Evolutionary conservation across 2,888 invertebrate genomes (phyloP).

Genomic region (Scaptomyza tumidula): DNA sequence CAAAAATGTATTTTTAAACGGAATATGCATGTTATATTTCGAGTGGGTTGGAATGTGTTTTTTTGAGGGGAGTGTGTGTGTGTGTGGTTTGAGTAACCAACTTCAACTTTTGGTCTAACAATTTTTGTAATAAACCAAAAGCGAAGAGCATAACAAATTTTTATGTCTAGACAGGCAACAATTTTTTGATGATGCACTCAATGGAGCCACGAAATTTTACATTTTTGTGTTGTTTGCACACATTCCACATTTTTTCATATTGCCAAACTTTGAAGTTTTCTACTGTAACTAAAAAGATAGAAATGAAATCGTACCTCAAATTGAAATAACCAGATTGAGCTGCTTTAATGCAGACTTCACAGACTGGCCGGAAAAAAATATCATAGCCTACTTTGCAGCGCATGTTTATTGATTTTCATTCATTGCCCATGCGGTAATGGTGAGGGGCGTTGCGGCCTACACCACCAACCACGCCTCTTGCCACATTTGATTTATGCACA

Average conservation of each 20-base stretch:
- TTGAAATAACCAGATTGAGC: slow-evolving; percentile 6
- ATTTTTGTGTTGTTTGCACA: slow-evolving; percentile 9
- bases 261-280: slow-evolving; percentile 43
- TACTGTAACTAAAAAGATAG: not conserved
- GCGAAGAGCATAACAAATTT: slow-evolving; percentile 45
- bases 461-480: slow-evolving; percentile 25
- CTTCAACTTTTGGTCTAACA: slow-evolving; percentile 50
- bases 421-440: not conserved
- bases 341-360: slow-evolving; percentile 40
- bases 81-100: slow-evolving; percentile 13
- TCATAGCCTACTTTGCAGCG: slow-evolving; percentile 32
- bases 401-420: slow-evolving; percentile 52
- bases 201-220: slow-evolving; percentile 29
- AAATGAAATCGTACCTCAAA: slow-evolving; percentile 2
- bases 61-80: not conserved
- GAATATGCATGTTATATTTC: not conserved
- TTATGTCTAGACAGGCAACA: slow-evolving; percentile 60
- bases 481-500: slow-evolving; percentile 60
- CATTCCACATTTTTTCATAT: slow-evolving; percentile 47
- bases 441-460: not conserved
- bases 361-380: slow-evolving; percentile 10
- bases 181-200: slow-evolving; percentile 60
- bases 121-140: slow-evolving; percentile 58
- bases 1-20: slow-evolving; percentile 18
- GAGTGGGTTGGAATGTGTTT: too few species aligned